phyloP scores from a whole-genome alignment of 2,888 invertebrate genomes.

The Ferdinandea cuprea region DNA sequence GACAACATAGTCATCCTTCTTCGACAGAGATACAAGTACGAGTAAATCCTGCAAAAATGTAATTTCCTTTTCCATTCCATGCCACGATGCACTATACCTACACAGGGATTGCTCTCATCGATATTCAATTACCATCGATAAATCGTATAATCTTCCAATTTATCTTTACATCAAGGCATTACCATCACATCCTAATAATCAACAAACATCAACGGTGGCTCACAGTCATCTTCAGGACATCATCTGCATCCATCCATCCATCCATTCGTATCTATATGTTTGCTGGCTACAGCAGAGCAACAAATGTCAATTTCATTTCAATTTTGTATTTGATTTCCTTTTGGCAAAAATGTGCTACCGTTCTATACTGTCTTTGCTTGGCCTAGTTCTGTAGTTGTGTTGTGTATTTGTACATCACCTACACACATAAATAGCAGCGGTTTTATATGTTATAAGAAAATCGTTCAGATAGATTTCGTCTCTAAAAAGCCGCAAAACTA shows the following conservation, averaged over 20 bases:
- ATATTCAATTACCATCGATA: constrained; percentile 71
- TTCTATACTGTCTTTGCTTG: background rate
- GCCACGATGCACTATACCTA: background rate
- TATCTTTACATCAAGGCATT: constrained; percentile 69
- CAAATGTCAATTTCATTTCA: constrained; percentile 64
- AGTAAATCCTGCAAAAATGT: constrained; percentile 31
- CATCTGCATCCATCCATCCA: constrained; percentile 28
- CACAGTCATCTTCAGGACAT: constrained; percentile 36
- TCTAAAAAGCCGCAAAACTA: constrained; percentile 43
- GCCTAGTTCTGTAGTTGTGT: background rate
- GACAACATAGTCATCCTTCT: background rate
- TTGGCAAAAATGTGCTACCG: constrained; percentile 29
- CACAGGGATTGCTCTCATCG: constrained; percentile 55
- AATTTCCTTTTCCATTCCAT: constrained; percentile 59
- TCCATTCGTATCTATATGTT: background rate
- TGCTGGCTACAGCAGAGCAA: constrained; percentile 19
- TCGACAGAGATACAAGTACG: background rate
- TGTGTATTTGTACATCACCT: background rate
- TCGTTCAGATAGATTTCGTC: constrained; percentile 52
- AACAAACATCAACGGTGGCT: constrained; percentile 56
- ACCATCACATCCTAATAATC: constrained; percentile 68
- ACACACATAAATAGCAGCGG: background rate
- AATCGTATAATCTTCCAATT: constrained; percentile 70
- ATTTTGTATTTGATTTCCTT: constrained; percentile 58
- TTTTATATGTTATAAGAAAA: constrained; percentile 66